Percentiles rank a stretch among this genome's conserved stretches.
phyloP scores from a whole-genome alignment of 2,797 vertebrate genomes.

The Pipistrellus nathusii region DNA sequence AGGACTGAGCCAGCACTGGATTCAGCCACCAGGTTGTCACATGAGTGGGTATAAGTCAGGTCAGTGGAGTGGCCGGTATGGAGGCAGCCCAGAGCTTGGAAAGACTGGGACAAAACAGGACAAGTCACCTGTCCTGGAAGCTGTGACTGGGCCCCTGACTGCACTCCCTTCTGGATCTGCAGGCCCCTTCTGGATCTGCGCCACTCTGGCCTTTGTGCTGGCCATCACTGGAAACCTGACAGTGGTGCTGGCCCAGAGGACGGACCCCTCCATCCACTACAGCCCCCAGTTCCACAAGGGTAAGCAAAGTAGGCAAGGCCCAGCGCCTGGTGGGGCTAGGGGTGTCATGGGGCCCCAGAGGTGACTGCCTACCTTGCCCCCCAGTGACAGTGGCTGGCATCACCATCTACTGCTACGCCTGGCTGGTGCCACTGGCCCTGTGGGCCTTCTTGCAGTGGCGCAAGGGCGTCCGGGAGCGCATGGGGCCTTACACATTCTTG shows the following conservation, averaged over 20 bases:
- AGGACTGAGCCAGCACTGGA: background rate
- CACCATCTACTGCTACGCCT: slow-evolving; percentile 92
- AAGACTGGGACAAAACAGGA: background rate
- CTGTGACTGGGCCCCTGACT: background rate
- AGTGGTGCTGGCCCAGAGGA: slow-evolving; percentile 87
- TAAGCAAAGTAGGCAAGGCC: slow-evolving; percentile 59
- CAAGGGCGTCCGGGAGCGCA: slow-evolving; percentile 85
- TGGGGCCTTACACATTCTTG: slow-evolving; percentile 91
- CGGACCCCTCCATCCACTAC: slow-evolving; percentile 87
- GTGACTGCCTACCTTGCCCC: background rate
- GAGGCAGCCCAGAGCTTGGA: background rate
- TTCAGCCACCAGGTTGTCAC: background rate
- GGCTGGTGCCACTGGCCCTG: slow-evolving; percentile 92
- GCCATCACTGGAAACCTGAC: slow-evolving; percentile 92
- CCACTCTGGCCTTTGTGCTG: slow-evolving; percentile 92
- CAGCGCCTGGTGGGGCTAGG: background rate
- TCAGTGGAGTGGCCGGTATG: too few relatives aligned
- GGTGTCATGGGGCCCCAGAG: accelerated
- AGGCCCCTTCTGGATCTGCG: slow-evolving; percentile 96
- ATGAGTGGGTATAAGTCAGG: background rate
- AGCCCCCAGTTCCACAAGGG: slow-evolving; percentile 92
- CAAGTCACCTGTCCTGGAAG: background rate
- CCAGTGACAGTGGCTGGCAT: slow-evolving; percentile 91
- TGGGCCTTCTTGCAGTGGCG: slow-evolving; percentile 94
- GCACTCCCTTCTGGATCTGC: accelerated